Base-by-base conservation (phyloP, 2,113 vertebrate genomes). In the Cryptotis parvus region DNA sequence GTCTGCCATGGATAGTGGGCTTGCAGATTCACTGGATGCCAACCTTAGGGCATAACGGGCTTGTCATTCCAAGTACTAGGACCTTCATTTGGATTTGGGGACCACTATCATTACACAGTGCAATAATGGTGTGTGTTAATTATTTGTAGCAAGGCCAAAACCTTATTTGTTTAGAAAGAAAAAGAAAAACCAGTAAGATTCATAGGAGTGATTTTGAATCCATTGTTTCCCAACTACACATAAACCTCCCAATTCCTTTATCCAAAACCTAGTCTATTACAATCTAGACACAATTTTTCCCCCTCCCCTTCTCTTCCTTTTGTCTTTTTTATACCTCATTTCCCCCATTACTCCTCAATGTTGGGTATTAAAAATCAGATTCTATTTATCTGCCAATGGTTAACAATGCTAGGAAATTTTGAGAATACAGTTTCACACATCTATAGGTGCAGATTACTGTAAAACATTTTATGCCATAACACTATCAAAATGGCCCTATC, bases 1-100 rank as follows among this genome's bases (percentile, higher is more conserved):
- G 87, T 49, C 39, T 89, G 90, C 11, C 91, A 89, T 63, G 84
- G 93, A 95, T 88, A 37, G 12, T 87, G 80, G 81, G 92, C 90
- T 84, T 0, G 1, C 37, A 35, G 81, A 45, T n/a, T 55, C 94
- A 37, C 35, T 74, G 70, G 88, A 72, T 1, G 8, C 41, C 49
- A 94, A 55, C 77, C 49, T 43, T 35, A 61, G 16, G 29, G 43
- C 20, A 8, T 24, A 52, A 72, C 76, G 61, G 49, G 3, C 14
- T 87, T 85, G 72, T 41, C 4, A 52, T 10, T n/a, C 81, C 24
- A 58, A 69, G 39, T 18, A 45, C 1, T 45, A 45, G 70, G 27
- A 16, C 75, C 70, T 65, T 20, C 72, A 78, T 63, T 70, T 29
- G 31, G 26, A 76, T 55, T 76, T n/a, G 0, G 24, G 70, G 35